Evolutionary conservation across 2,113 vertebrate genomes (phyloP), one percentile per base, ranked within the genome.

Genomic region (Picathartes gymnocephalus): DNA sequence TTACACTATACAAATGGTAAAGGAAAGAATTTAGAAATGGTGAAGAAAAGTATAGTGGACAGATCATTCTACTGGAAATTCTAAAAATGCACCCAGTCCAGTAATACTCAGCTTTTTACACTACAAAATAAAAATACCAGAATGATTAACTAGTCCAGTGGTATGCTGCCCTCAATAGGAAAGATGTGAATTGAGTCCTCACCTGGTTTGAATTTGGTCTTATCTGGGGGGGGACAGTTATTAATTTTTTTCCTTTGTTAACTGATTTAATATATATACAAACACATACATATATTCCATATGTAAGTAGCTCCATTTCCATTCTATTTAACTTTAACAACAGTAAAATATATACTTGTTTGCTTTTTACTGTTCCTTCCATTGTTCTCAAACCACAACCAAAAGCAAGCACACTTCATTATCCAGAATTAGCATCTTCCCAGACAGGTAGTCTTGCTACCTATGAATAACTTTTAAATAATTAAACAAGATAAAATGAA

Each of bases 401-500:
- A 7, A 82, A 88, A 80, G 35, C 62, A 90, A 92, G 24, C 47
- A 71, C 6, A 17, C 27, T 94, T 79, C 50, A 35, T 90, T 92
- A 86, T 62, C 27, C 76, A 70, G 69, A 83, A 62, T 73, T 73
- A 83, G 27, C 44, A 88, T 68, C 28, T 81, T 39, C 51, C 54
- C 68, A 66, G 71, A 80, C 76, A 92, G 64, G 71, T 86, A 71
- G 54, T 62, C 54, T 86, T 77, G 30, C 65, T 86, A 44, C 65
- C 58, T 66, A 28, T 86, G 47, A 83, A 62, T 88, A 84, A 66
- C 69, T 77, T 92, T 28, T 86, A 84, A 93, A 68, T 93, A 95
- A 86, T 91, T 76, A 89, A 91, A 57, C 70, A 71, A 57, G 65
- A 84, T 87, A 76, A 95, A 95, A 72, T 84, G 18, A 93, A 93